Percentiles rank a stretch among this genome's conserved stretches.
phyloP scores from a whole-genome alignment of 2,113 vertebrate genomes.

The Channa argus region DNA sequence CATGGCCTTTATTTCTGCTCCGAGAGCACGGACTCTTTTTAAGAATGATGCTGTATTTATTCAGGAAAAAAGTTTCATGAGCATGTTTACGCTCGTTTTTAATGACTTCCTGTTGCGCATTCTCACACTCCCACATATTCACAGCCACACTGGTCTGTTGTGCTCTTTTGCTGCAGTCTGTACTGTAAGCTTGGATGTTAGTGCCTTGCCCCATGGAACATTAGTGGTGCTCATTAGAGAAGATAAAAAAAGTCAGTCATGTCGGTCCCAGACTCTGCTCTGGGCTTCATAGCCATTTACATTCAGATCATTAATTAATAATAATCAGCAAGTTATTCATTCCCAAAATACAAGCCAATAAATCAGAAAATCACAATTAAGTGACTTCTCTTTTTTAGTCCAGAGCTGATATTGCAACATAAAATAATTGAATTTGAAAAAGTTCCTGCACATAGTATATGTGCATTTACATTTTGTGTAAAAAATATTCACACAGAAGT shows the following conservation, averaged over 20 bases:
- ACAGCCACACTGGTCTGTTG: slow-evolving; percentile 15
- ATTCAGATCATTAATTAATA: not conserved
- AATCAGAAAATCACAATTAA: no score
- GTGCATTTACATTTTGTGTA: no score
- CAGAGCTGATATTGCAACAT: no score
- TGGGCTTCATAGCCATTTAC: not conserved
- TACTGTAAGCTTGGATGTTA: slow-evolving; percentile 12
- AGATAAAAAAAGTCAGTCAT: not conserved
- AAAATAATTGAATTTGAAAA: no score
- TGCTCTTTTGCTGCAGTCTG: not conserved
- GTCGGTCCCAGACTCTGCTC: not conserved
- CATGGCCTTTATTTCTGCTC: slow-evolving; percentile 48
- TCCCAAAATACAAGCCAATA: no score
- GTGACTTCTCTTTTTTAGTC: no score
- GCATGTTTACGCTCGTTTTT: slow-evolving; percentile 69
- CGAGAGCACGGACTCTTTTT: slow-evolving; percentile 59
- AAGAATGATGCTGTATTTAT: slow-evolving; percentile 61
- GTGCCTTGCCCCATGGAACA: slow-evolving; percentile 17
- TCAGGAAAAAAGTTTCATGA: slow-evolving; percentile 59
- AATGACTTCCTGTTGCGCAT: slow-evolving; percentile 71
- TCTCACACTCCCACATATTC: slow-evolving; percentile 69
- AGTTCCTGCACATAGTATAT: no score
- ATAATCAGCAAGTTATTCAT: not conserved
- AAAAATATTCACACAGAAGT: no score
- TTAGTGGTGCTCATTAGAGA: not conserved